Evolutionary conservation across 1,140 invertebrate genomes (phyloP).

Genomic region (Cotesia chilonis): DNA sequence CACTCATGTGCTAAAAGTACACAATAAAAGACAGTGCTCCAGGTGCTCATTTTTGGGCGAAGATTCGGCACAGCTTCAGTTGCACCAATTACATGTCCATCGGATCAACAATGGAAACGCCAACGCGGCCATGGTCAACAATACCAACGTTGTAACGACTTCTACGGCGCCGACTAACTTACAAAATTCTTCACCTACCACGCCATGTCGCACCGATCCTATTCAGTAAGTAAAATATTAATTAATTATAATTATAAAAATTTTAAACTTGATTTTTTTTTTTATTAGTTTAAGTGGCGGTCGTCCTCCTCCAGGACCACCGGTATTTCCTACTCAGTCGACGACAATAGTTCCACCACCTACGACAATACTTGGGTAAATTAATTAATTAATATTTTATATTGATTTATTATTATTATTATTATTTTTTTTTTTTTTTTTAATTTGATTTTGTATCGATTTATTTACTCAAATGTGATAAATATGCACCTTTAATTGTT

Average conservation of each 20-base stretch:
- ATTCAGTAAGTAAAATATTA: slow-evolving; percentile 50
- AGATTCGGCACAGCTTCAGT: slow-evolving; percentile 77
- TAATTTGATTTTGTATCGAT: slow-evolving; percentile 41
- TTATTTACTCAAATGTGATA: slow-evolving; percentile 31
- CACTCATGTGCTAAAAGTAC: slow-evolving; percentile 89
- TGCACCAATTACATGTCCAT: slow-evolving; percentile 73
- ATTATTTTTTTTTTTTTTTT: not conserved
- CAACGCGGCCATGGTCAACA: not conserved
- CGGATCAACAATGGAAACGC: slow-evolving; percentile 52
- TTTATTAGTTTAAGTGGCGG: slow-evolving; percentile 50
- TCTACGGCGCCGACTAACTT: slow-evolving; percentile 23
- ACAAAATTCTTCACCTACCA: slow-evolving; percentile 29
- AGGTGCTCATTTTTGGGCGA: slow-evolving; percentile 87
- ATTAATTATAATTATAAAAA: no score
- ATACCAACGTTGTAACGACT: slow-evolving; percentile 42
- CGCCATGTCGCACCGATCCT: slow-evolving; percentile 49
- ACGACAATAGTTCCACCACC: slow-evolving; percentile 56
- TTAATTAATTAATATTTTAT: slow-evolving; percentile 6
- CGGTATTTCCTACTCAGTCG: slow-evolving; percentile 61
- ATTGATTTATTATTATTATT: not conserved
- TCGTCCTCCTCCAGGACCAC: slow-evolving; percentile 61
- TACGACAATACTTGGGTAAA: slow-evolving; percentile 58
- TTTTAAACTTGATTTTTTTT: no score
- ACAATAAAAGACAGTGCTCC: slow-evolving; percentile 87
- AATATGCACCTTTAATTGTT: slow-evolving; percentile 6